Evolutionary conservation across 2,797 vertebrate genomes (phyloP).

Genomic region (Brotula barbata): DNA sequence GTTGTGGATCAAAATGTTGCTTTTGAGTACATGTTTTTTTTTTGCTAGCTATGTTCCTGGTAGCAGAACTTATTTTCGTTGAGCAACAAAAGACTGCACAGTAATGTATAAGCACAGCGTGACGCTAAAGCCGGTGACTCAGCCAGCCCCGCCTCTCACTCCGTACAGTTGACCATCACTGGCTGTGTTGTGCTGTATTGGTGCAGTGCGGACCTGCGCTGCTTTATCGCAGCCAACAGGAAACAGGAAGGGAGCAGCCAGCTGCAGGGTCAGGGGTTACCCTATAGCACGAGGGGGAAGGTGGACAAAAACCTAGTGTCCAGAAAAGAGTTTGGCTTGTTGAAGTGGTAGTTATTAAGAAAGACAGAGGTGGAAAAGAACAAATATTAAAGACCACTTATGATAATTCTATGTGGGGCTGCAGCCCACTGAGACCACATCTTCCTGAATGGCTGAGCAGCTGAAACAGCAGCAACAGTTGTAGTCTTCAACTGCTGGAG

Average conservation of each 20-base stretch:
- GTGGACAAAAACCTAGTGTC: constrained; percentile 63
- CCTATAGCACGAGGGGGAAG: constrained; percentile 69
- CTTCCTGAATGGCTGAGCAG: constrained; percentile 34
- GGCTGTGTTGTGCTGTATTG: constrained; percentile 56
- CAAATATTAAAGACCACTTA: constrained; percentile 14
- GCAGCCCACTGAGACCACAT: constrained; percentile 32
- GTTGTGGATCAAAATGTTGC: too few relatives aligned
- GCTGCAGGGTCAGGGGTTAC: constrained; percentile 77
- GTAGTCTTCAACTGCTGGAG: constrained; percentile 29
- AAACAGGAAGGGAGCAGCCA: constrained; percentile 82
- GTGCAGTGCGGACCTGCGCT: constrained; percentile 47
- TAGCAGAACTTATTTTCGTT: constrained; percentile 23
- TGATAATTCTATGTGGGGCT: constrained; percentile 9
- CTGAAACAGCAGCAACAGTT: constrained; percentile 51
- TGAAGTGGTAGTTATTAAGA: constrained; percentile 21
- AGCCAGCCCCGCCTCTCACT: constrained; percentile 53
- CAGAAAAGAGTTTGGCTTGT: constrained; percentile 50
- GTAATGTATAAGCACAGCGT: constrained; percentile 43
- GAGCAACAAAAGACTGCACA: constrained; percentile 31
- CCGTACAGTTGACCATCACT: constrained; percentile 58
- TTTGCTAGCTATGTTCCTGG: constrained; percentile 17
- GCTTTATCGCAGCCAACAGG: constrained; percentile 80
- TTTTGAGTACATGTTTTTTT: too few relatives aligned
- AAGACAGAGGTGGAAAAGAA: constrained; percentile 25
- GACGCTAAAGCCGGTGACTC: constrained; percentile 53